These are phyloP conservation scores for Picus viridis DNA, from an alignment of 2,797 vertebrate genomes.

Conservation along the genomic window DNA sequence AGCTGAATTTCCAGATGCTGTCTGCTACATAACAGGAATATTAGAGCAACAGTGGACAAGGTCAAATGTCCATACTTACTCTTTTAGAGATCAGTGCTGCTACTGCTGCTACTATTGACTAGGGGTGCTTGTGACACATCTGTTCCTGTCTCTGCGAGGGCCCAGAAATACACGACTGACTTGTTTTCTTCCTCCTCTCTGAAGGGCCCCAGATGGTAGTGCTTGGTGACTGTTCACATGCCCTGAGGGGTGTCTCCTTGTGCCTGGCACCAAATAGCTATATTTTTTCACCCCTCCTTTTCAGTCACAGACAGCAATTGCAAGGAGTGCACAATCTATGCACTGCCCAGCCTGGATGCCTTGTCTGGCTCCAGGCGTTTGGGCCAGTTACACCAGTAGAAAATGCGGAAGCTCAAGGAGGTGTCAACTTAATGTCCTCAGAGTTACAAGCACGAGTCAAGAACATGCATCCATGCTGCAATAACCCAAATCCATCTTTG, in stretches of 20 bases:
- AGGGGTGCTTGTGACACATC: not conserved
- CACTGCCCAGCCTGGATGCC: not conserved
- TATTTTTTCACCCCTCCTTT: not conserved
- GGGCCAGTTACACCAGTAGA: not conserved
- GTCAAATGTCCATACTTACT: not conserved
- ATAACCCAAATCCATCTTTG: not conserved
- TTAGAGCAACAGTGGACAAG: not conserved
- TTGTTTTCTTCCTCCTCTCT: not conserved
- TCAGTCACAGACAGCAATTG: not conserved
- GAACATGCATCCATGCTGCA: not conserved
- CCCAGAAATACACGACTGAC: not conserved
- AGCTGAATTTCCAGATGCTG: slow-evolving; percentile 15
- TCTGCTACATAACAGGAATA: not conserved
- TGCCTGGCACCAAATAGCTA: not conserved
- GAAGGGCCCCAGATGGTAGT: not conserved
- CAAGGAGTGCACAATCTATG: not conserved
- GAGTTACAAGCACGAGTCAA: not conserved
- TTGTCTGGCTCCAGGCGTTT: not conserved
- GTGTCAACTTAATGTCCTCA: not conserved
- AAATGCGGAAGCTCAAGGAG: not conserved
- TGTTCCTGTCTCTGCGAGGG: not conserved
- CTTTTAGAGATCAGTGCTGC: not conserved
- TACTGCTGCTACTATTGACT: not conserved
- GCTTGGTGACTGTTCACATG: not conserved
- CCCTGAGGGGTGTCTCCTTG: not conserved